Base-by-base conservation (phyloP, 2,888 invertebrate genomes). In the Polydrusus cervinus region DNA sequence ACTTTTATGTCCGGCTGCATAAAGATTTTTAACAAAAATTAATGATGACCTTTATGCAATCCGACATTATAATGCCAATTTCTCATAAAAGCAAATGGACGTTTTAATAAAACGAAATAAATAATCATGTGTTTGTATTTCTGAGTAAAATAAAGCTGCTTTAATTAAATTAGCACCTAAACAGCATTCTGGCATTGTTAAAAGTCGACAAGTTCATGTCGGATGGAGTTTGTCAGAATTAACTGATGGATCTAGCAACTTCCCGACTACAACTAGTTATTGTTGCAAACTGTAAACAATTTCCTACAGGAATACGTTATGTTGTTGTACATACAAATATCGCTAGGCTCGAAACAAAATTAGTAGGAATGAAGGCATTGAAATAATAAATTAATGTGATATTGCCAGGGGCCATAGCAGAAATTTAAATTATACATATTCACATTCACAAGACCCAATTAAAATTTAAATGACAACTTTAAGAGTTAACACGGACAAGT, bases 271-370 rank as follows among this genome's bases (percentile, higher is more conserved):
- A 66, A 53, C 38, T 14, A 51, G 66, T 38, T n/a, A 53, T 66
- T 66, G 66, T 66, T 66, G 20, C 40, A 66, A 53, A 64, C 14
- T 47, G 64, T 64, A 64, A 64, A 64, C 47, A 49, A 64, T 53
- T 66, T 66, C 66, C 66, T 66, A 53, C 8, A 34, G 66, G 53
- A 51, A 66, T 51, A 66, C 20, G 53, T 53, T 66, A 20, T 53
- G 38, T 11, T 66, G 51, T 34, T 65, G 53, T 18, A 53, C 38
- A 49, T 16, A 13, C 38, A 66, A 66, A 66, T 66, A 53, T 66
- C 49, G 16, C 38, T 66, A 38, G 53, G 40, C 11, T 25, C 34
- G 3, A 38, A 18, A 11, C 10, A 14, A 40, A 66, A 53, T 53
- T 40, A 51, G 20, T 16, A 16, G 47, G 7, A 47, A 47, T 16